Conservation (phyloP, 2,888 invertebrate species). For the Atethmia centrago region DNA sequence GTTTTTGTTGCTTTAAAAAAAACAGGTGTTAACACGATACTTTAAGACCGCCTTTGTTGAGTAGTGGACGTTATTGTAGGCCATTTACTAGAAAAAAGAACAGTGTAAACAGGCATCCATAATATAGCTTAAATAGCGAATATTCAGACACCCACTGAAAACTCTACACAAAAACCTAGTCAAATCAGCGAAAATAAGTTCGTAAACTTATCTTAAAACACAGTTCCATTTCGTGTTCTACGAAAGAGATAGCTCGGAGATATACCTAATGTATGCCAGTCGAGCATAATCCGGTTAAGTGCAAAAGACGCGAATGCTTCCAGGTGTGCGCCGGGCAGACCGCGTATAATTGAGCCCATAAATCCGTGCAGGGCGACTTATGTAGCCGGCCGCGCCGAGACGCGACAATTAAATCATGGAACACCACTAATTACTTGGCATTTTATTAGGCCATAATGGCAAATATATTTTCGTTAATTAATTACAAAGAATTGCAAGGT, state of each 20-base stretch:
- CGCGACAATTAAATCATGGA: conserved; percentile 88
- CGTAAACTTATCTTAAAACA: conserved; percentile 25
- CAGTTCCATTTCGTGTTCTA: conserved; percentile 47
- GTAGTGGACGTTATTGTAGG: not conserved
- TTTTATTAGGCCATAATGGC: conserved; percentile 53
- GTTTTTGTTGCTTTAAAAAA: not conserved
- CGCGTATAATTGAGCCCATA: conserved; percentile 88
- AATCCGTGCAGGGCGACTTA: conserved; percentile 83
- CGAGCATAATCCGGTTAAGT: conserved; percentile 76
- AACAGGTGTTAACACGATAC: not conserved
- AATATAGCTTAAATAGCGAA: not conserved
- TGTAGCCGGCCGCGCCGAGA: conserved; percentile 77
- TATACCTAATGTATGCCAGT: conserved; percentile 67
- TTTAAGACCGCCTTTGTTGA: not conserved
- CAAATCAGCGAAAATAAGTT: conserved; percentile 1
- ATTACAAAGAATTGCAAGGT: conserved; percentile 39
- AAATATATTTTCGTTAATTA: conserved; percentile 52
- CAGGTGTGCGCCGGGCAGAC: conserved; percentile 73
- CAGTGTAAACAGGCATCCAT: not conserved
- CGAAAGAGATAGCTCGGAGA: conserved; percentile 54
- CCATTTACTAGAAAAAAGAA: not conserved
- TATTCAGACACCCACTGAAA: not conserved
- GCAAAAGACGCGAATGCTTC: conserved; percentile 73
- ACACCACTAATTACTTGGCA: conserved; percentile 80
- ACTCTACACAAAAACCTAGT: not conserved